phyloP scores from a whole-genome alignment of 1,140 invertebrate genomes.

The Carposina sasakii region DNA sequence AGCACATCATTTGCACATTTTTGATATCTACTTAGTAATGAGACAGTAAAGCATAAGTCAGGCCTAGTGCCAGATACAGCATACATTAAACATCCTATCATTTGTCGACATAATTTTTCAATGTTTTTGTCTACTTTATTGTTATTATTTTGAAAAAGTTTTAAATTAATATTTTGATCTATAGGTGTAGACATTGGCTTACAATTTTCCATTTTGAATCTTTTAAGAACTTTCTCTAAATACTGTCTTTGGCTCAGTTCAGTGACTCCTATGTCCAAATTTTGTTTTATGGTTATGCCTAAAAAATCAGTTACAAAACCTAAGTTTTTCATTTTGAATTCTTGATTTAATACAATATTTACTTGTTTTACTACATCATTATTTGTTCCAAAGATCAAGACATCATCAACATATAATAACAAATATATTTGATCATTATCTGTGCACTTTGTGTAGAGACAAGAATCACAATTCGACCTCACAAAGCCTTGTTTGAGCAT shows the following conservation, averaged over 20 bases:
- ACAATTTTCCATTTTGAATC: constrained; percentile 22
- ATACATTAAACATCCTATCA: constrained; percentile 40
- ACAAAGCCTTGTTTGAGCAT: constrained; percentile 22
- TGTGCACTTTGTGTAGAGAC: constrained; percentile 25
- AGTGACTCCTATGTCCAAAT: constrained; percentile 23
- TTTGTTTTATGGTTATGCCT: constrained; percentile 28
- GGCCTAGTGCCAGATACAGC: constrained; percentile 28
- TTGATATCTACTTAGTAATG: constrained; percentile 36
- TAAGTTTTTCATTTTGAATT: constrained; percentile 14
- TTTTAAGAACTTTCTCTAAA: constrained; percentile 28
- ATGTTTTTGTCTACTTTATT: neutral
- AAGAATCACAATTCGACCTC: constrained; percentile 31
- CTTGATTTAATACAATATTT: neutral
- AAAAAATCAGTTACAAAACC: constrained; percentile 18
- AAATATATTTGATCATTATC: constrained; percentile 20
- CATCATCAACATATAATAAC: constrained; percentile 37
- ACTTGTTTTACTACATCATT: constrained; percentile 4
- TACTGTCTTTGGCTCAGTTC: constrained; percentile 27
- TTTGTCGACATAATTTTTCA: constrained; percentile 17
- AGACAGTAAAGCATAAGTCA: constrained; percentile 31
- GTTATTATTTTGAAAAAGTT: neutral
- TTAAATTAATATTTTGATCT: neutral
- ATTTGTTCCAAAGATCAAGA: constrained; percentile 30
- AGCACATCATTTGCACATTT: constrained; percentile 21
- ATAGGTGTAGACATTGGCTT: constrained; percentile 7